phyloP scores from a whole-genome alignment of 2,113 vertebrate genomes.

The Falco punctatus region DNA sequence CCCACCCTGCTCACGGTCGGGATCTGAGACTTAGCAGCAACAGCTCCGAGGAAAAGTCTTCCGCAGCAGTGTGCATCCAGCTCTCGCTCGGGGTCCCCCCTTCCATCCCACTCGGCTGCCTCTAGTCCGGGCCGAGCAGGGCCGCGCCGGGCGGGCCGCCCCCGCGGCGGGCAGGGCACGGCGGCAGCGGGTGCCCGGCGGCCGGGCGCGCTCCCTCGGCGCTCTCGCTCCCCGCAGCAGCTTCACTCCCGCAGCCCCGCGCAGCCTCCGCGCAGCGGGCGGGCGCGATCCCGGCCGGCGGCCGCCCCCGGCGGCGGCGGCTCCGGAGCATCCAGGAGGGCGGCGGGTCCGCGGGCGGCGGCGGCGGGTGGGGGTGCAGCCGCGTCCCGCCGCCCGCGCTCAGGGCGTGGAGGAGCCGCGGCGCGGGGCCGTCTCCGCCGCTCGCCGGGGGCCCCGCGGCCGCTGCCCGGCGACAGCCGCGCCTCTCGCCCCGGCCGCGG shows the following conservation, averaged over 20 bases:
- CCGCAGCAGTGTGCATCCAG: neutral
- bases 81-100: neutral
- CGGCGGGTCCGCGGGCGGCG: neutral
- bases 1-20: slow-evolving; percentile 72
- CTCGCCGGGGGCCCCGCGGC: no score
- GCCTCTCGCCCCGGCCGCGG: neutral
- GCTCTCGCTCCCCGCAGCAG: neutral
- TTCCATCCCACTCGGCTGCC: slow-evolving; percentile 1
- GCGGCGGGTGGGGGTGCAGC: no score
- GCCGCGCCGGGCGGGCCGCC: neutral
- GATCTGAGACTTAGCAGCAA: slow-evolving; percentile 52
- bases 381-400: no score
- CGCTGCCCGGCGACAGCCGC: neutral
- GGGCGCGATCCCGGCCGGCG: neutral
- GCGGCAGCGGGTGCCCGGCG: neutral
- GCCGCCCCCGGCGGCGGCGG: neutral
- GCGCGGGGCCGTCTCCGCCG: no score
- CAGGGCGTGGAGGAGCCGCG: no score
- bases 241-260: neutral
- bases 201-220: neutral
- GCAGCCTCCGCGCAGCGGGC: neutral
- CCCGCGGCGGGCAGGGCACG: neutral
- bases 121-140: slow-evolving; percentile 6
- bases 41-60: slow-evolving; percentile 27
- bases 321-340: neutral